Evolutionary conservation across 2,113 vertebrate species (phyloP), one percentile per base, ranked within the genome.

Genomic region (Nycticryphes semicollaris): DNA sequence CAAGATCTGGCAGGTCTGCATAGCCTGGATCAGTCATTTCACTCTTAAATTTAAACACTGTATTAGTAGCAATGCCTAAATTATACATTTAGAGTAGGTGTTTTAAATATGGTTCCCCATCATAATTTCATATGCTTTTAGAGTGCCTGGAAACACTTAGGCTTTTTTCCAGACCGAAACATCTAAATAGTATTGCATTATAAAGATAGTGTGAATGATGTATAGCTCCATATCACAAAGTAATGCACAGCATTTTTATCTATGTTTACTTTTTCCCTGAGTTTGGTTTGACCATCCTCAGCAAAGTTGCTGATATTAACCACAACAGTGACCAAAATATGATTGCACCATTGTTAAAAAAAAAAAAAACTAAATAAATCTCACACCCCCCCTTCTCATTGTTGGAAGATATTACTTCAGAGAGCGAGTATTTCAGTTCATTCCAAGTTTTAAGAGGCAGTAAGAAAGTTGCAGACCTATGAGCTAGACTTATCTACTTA

Each of bases 121-220:
- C 89, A 88, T 84, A 79, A 94, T 85, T 91, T 85, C 79, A 45
- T 92, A 67, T 86, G 75, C 79, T 94, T 63, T 91, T 86, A 90
- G 47, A 80, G 43, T 95, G 96, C 90, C 85, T 97, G 90, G 90
- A 96, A 96, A 94, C 72, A 78, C 76, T 93, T 80, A 75, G 92
- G 94, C 92, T 92, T 75, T 68, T 50, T 88, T 97, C 92, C 96
- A 96, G 75, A 53, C 64, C 84, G 64, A 81, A 95, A 93, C 28
- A 76, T 89, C 79, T 53, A 93, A 94, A 95, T 48, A 92, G 27
- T 64, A 56, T 80, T 92, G 43, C 79, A 86, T 89, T 96, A 81
- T 86, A 92, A 90, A 96, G 69, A 95, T 92, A 93, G 7, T 1
- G 6, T 86, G 79, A 88, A 90, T 96, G 72, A 94, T 81, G 43